Percentiles rank a stretch among this genome's conserved stretches.
phyloP scores from a whole-genome alignment of 2,113 vertebrate species.

The Trichechus manatus region DNA sequence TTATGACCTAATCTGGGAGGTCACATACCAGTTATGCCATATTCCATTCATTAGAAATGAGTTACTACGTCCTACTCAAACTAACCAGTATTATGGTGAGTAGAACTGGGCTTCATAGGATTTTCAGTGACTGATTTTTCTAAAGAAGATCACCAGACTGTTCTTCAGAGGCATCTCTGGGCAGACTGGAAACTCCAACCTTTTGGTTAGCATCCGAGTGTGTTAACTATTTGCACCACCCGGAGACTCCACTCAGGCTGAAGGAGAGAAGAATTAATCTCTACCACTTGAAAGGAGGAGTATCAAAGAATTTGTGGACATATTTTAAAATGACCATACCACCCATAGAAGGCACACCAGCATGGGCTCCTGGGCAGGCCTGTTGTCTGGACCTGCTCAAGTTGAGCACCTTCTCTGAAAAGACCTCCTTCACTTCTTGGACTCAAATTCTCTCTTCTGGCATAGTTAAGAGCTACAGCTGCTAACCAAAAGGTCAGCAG shows the following conservation, averaged over 20 bases:
- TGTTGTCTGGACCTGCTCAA: not conserved
- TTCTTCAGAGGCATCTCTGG: not conserved
- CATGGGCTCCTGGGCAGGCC: not conserved
- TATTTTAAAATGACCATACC: not conserved
- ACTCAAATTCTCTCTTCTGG: not conserved
- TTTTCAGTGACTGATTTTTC: not conserved
- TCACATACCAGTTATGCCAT: not conserved
- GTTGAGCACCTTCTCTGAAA: not conserved
- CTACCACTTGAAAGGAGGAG: not conserved
- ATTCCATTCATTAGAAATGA: not conserved
- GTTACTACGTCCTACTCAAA: not conserved
- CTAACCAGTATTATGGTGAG: not conserved
- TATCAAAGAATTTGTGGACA: not conserved
- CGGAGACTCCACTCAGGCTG: not conserved
- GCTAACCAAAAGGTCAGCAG: no score
- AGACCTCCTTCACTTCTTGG: not conserved
- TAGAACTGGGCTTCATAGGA: not conserved
- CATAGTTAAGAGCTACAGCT: no score
- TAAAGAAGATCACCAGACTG: not conserved
- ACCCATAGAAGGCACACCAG: no score
- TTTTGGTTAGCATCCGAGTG: not conserved
- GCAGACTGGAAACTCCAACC: not conserved
- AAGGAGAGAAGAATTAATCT: not conserved
- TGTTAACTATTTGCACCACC: not conserved
- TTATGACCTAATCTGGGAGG: not conserved